Conservation (phyloP, 1,140 invertebrate genomes). For the Stenopsyche tienmushanensis region DNA sequence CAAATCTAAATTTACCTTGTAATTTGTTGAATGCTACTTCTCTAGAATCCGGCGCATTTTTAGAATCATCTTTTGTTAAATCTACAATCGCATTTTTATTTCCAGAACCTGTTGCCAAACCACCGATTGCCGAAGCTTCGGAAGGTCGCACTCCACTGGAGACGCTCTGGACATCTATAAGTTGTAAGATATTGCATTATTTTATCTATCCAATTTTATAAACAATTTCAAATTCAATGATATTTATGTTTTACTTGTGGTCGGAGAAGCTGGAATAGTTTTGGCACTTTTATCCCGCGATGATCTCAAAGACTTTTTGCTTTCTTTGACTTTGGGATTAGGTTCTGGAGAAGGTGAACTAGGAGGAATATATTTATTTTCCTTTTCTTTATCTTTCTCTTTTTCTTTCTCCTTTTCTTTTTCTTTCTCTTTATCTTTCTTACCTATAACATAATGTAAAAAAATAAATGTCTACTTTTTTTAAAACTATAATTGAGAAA, state of each 20-base stretch:
- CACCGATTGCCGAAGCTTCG: conserved; percentile 67
- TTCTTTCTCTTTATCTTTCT: background rate
- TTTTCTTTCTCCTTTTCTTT: conserved; percentile 3
- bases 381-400: conserved; percentile 35
- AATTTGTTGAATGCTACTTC: conserved; percentile 76
- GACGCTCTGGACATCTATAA: conserved; percentile 53
- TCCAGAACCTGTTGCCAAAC: conserved; percentile 61
- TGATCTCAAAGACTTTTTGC: conserved; percentile 48
- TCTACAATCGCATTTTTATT: conserved; percentile 59
- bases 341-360: conserved; percentile 47
- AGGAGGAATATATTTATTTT: conserved; percentile 29
- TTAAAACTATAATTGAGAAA: too few species aligned
- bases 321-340: conserved; percentile 50
- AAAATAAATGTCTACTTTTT: conserved; percentile 13
- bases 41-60: conserved; percentile 63
- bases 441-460: too few species aligned
- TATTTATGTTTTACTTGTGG: conserved; percentile 25
- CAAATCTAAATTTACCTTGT: conserved; percentile 57
- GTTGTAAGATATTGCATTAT: background rate
- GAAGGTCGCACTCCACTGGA: conserved; percentile 57
- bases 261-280: conserved; percentile 20
- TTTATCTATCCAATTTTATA: background rate
- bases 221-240: background rate
- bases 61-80: conserved; percentile 61
- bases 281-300: conserved; percentile 44